phyloP scores from a whole-genome alignment of 1,140 invertebrate genomes.

The Zophobas morio region DNA sequence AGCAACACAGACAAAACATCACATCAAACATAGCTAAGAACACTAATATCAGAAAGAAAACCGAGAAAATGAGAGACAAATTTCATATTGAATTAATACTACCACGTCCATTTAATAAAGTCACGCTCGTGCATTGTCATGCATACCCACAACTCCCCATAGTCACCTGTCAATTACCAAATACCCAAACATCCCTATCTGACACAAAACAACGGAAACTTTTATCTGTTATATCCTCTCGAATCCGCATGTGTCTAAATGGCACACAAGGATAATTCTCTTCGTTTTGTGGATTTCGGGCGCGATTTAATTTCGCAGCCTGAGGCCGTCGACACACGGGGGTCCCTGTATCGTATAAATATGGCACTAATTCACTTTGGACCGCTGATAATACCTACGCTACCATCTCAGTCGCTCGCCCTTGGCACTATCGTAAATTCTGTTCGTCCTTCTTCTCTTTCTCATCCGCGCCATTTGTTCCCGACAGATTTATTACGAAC shows the following conservation, averaged over 20 bases:
- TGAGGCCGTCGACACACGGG: slow-evolving; percentile 22
- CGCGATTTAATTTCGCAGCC: slow-evolving; percentile 37
- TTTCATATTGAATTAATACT: too few species aligned
- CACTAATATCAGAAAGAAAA: too few species aligned
- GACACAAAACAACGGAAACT: slow-evolving; percentile 2
- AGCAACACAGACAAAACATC: too few species aligned
- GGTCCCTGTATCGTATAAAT: slow-evolving; percentile 39
- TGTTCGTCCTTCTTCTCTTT: slow-evolving; percentile 42
- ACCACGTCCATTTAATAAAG: too few species aligned
- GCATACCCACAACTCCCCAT: too few species aligned
- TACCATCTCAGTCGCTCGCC: slow-evolving; percentile 42
- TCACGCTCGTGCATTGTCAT: too few species aligned
- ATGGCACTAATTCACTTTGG: slow-evolving; percentile 49
- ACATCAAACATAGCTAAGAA: too few species aligned
- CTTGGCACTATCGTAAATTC: slow-evolving; percentile 48
- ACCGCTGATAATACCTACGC: not conserved
- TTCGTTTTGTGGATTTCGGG: not conserved
- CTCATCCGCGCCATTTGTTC: slow-evolving; percentile 59
- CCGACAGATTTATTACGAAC: slow-evolving; percentile 64
- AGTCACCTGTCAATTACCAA: too few species aligned
- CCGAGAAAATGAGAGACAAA: too few species aligned
- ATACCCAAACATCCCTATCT: too few species aligned
- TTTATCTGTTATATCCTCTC: not conserved
- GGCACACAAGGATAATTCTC: not conserved
- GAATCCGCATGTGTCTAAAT: too few species aligned